Conservation (phyloP, 2,113 vertebrate species). For the Numida meleagris region DNA sequence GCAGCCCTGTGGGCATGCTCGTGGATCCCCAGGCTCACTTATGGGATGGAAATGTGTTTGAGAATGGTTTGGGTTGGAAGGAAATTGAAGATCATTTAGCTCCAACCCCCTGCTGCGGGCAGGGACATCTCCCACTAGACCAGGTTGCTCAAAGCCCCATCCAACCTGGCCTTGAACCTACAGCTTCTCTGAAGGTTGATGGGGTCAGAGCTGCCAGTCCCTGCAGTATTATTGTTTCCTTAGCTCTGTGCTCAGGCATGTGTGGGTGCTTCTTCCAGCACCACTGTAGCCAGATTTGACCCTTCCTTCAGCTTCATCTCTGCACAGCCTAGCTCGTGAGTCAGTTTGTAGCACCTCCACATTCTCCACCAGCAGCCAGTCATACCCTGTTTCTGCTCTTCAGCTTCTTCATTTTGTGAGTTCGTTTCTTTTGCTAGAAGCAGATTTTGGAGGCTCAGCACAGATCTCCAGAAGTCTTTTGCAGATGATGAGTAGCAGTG, state of each 20-base stretch:
- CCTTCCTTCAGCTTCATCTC: neutral
- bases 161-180: neutral
- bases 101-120: neutral
- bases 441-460: neutral
- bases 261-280: neutral
- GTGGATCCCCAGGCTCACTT: neutral
- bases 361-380: neutral
- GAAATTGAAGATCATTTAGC: neutral
- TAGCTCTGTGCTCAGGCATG: neutral
- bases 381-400: neutral
- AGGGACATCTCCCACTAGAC: neutral
- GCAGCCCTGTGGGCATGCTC: neutral
- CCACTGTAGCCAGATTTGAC: neutral
- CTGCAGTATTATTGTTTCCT: neutral
- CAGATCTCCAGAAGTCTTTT: neutral
- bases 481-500: neutral
- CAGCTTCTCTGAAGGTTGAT: neutral
- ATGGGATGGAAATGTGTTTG: rapidly evolving
- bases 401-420: neutral
- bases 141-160: neutral
- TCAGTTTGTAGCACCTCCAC: neutral
- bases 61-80: neutral
- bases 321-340: neutral
- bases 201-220: neutral
- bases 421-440: neutral